These are phyloP conservation scores for Ochropacha duplaris DNA, from an alignment of 2,888 invertebrate genomes.

Conservation along the genomic window DNA sequence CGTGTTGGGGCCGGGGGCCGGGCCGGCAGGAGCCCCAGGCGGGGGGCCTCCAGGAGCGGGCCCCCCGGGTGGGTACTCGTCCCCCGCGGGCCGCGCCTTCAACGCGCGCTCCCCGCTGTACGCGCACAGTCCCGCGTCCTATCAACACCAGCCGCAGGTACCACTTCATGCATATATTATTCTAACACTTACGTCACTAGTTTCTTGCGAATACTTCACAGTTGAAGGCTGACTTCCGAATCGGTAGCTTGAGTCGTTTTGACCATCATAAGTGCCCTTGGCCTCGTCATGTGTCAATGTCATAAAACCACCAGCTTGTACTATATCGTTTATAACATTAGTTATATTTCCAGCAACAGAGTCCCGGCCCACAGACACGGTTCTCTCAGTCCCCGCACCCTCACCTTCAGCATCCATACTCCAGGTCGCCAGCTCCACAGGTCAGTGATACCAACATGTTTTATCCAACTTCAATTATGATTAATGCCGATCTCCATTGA, in stretches of 20 bases:
- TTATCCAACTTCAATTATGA: not conserved
- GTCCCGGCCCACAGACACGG: conserved; percentile 44
- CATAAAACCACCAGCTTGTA: no score
- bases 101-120: conserved; percentile 62
- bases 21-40: conserved; percentile 7
- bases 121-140: conserved; percentile 56
- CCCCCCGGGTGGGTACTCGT: conserved; percentile 35
- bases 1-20: conserved; percentile 21
- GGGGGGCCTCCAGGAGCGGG: conserved; percentile 11
- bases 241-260: no score
- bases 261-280: no score
- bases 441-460: no score
- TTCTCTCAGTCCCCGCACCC: conserved; percentile 53
- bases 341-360: conserved; percentile 26
- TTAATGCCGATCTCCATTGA: no score
- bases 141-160: conserved; percentile 45
- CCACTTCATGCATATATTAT: conserved; percentile 8
- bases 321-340: not conserved
- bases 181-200: no score
- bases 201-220: no score
- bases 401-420: conserved; percentile 38
- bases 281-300: no score
- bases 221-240: no score
- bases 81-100: conserved; percentile 50
- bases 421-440: not conserved